Base-by-base conservation (phyloP, 1,140 invertebrate genomes). In the Trichonephila inaurata region DNA sequence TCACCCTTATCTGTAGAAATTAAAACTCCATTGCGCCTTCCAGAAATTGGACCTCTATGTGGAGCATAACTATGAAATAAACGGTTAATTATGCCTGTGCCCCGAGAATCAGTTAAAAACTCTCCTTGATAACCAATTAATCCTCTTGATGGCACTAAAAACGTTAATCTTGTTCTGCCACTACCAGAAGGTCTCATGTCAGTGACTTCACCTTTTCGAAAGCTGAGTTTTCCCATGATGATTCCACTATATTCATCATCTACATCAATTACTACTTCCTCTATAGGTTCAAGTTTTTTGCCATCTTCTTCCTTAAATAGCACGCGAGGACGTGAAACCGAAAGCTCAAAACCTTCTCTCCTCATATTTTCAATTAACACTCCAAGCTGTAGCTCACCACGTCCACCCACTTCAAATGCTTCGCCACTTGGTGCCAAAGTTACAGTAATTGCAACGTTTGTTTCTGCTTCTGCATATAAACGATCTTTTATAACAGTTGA, bases 311-410 rank as follows among this genome's bases (percentile, higher is more conserved):
- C 94, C 64, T 89, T 91, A 24, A 94, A 77, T 18, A 95, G 58
- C 16, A 95, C 95, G 62, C 83, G 33, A 24, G 95, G 95, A 21
- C 88, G 51, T 19, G 19, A 60, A 8, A 95, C 77, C 19, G 81
- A 58, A n/a, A 95, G 51, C 64, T 95, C 95, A 64, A 64, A 95
- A 62, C 95, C 95, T 94, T 95, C 95, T 19, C 95, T 94, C 51
- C 95, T 94, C 95, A 95, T 95, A 81, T 21, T 94, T 91, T 95
- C 95, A 51, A 95, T 94, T 87, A 95, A 85, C 18, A 95, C 82
- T 4, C 91, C 40, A 33, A 95, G 81, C 18, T 95, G 95, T 40
- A 95, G 66, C 94, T 95, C 95, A 44, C 95, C 95, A 51, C 95
- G 94, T 33, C 95, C 95, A 16, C 61, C 94, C 40, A 95, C 95